Evolutionary conservation across 2,797 vertebrate species (phyloP), one percentile per base, ranked within the genome.

Genomic region (Arrhamphus sclerolepis): DNA sequence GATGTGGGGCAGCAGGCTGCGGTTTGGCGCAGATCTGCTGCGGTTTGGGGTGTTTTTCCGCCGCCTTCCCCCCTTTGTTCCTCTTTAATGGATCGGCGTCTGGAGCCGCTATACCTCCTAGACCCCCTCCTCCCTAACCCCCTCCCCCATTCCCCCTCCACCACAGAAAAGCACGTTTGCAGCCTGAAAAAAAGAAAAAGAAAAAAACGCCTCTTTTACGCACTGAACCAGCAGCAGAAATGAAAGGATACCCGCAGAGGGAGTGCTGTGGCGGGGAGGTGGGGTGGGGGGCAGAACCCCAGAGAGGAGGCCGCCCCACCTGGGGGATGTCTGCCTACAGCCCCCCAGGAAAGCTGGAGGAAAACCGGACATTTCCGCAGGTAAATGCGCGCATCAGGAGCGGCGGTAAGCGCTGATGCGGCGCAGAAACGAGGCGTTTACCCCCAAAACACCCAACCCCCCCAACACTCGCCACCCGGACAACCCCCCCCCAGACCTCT

Each of bases 31-130:
- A 38, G 34, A 38, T 38, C 34, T 16, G 34, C 34, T 16, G 34
- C 34, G 34, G 34, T 38, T 38, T 14, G 34, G 34, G 14, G 0
- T 38, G 55, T 65, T 80, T 77, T 69, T 18, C 54, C 16, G 66
- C 73, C 10, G 51, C 73, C 74, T 55, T 21, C 48, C 47, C 54
- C 76, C 63, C 78, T 85, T 87, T 89, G 87, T 89, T 88, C 83
- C 80, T 79, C 81, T 70, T 84, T 82, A 89, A 87, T 87, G 83
- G 83, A 84, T 89, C 81, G 7, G 66, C 77, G 83, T 87, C 81
- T 84, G 76, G 80, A 83, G 73, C 70, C 58, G 51, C 4, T 58
- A 78, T 77, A 21, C 78, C 78, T 70, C 72, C 62, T 61, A 57
- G 66, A 53, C 48, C 66, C 77, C 29, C 62, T 56, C 26, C 63